phyloP scores from a whole-genome alignment of 92 coral and sea anemone genomes.

The Diadumene lineata region DNA sequence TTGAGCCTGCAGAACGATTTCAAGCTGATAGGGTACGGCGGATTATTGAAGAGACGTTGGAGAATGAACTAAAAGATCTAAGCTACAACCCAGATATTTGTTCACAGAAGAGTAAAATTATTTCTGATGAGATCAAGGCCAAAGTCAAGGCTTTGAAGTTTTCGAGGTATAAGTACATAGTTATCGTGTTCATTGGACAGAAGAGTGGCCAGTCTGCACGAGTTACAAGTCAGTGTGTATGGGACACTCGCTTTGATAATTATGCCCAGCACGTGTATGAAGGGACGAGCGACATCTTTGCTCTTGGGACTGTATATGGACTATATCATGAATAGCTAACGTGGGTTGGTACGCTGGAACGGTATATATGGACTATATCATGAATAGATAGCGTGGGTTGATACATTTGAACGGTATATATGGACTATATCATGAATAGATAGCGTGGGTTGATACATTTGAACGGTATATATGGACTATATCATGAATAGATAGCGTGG shows the following conservation, averaged over 20 bases:
- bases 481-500: too few relatives aligned
- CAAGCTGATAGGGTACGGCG: constrained; percentile 50
- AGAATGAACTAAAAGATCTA: constrained; percentile 33
- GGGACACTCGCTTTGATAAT: constrained; percentile 74
- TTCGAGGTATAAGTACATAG: constrained; percentile 64
- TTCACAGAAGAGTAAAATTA: constrained; percentile 40
- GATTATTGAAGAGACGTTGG: constrained; percentile 57
- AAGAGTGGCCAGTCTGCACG: constrained; percentile 54
- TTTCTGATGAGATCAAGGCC: constrained; percentile 61
- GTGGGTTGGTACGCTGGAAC: too few relatives aligned
- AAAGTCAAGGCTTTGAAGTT: constrained; percentile 60
- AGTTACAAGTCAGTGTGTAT: constrained; percentile 65
- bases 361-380: too few relatives aligned
- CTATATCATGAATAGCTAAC: constrained; percentile 62
- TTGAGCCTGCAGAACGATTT: constrained; percentile 64
- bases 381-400: too few relatives aligned
- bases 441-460: too few relatives aligned
- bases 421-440: too few relatives aligned
- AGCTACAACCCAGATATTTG: constrained; percentile 49
- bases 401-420: too few relatives aligned
- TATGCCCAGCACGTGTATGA: constrained; percentile 62
- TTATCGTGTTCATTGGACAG: constrained; percentile 64
- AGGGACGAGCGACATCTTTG: constrained; percentile 49
- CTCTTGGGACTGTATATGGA: constrained; percentile 72
- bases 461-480: too few relatives aligned